Conservation (phyloP, 2,113 vertebrate genomes). For the Athene cunicularia region DNA sequence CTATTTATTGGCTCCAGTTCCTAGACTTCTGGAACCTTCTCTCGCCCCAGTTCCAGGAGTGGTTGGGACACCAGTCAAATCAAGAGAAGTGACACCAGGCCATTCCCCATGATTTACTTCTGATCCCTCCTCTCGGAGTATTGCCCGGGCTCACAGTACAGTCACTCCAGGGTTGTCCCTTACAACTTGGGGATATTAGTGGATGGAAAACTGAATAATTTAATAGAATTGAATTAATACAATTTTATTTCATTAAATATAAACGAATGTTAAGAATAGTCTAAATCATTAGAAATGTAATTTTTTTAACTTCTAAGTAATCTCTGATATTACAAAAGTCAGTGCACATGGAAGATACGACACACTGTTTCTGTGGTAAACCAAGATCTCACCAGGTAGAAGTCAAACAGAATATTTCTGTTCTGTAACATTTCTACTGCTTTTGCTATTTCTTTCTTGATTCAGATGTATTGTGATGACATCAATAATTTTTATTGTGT, state of each 20-base stretch:
- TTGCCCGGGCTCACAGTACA: too few relatives aligned
- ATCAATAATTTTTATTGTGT: neutral
- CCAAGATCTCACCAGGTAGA: neutral
- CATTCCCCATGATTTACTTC: too few relatives aligned
- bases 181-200: too few relatives aligned
- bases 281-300: neutral
- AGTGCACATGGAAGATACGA: neutral
- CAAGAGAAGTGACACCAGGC: too few relatives aligned
- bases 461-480: neutral
- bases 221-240: neutral
- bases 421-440: neutral
- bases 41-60: too few relatives aligned
- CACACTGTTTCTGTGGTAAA: neutral
- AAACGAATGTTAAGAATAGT: neutral
- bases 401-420: neutral
- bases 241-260: neutral
- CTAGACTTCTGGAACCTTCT: too few relatives aligned
- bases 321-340: neutral
- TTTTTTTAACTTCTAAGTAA: neutral
- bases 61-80: too few relatives aligned
- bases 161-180: too few relatives aligned
- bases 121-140: too few relatives aligned
- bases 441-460: neutral
- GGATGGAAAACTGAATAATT: neutral
- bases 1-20: too few relatives aligned